phyloP scores from a whole-genome alignment of 1,140 invertebrate species.

The Leguminivora glycinivorella region DNA sequence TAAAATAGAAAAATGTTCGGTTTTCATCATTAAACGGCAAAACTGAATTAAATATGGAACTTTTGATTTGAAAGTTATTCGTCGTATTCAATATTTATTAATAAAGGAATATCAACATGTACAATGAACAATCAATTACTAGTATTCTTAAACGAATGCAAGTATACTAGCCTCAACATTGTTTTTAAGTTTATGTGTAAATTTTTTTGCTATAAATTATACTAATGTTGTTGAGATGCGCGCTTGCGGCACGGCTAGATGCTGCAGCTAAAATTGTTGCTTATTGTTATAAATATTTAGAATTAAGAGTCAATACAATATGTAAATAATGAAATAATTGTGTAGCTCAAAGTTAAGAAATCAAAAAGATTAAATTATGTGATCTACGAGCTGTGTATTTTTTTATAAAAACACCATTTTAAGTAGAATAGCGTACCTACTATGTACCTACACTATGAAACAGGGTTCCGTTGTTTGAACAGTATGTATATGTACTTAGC shows the following conservation, averaged over 20 bases:
- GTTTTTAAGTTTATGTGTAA: background rate
- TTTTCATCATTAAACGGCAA: no score
- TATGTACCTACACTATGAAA: no score
- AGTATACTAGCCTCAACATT: background rate
- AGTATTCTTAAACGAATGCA: background rate
- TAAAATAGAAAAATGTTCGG: no score
- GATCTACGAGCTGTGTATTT: slow-evolving; percentile 38
- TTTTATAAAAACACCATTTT: background rate
- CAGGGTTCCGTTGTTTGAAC: no score
- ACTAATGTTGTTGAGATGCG: background rate
- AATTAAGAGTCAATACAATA: slow-evolving; percentile 51
- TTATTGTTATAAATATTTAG: slow-evolving; percentile 69
- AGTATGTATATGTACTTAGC: no score
- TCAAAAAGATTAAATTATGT: slow-evolving; percentile 52
- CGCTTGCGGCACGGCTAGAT: background rate
- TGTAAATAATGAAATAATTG: slow-evolving; percentile 67
- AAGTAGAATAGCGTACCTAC: no score
- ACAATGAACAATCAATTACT: no score
- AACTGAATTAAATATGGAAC: no score
- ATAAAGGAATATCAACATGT: no score
- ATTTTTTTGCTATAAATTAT: slow-evolving; percentile 5
- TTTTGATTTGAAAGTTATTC: no score
- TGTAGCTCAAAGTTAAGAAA: slow-evolving; percentile 68
- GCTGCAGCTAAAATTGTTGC: slow-evolving; percentile 61
- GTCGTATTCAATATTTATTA: no score